phyloP scores from a whole-genome alignment of 2,797 vertebrate species.

The Limnodromus scolopaceus region DNA sequence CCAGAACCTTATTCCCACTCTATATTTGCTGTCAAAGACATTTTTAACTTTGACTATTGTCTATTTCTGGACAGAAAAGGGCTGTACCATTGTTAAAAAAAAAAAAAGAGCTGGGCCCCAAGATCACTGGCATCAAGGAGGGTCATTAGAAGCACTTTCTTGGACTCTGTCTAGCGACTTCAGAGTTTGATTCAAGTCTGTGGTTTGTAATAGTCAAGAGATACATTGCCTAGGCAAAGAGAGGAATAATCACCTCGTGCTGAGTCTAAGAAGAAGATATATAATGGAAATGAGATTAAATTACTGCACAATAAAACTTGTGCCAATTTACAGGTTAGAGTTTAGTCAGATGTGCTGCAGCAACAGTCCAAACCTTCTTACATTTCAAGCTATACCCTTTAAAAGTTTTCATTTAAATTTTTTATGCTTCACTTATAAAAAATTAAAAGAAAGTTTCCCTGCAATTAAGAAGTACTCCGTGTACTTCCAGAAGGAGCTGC shows the following conservation, averaged over 20 bases:
- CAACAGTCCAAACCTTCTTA: neutral
- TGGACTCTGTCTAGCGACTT: neutral
- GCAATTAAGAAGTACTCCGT: neutral
- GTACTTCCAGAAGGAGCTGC: neutral
- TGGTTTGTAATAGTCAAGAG: neutral
- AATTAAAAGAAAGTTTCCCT: conserved; percentile 22
- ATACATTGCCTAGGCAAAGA: neutral
- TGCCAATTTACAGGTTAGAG: neutral
- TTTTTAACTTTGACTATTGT: neutral
- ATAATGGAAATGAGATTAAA: neutral
- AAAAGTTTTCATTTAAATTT: conserved; percentile 51
- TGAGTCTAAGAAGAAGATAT: neutral
- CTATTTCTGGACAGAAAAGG: neutral
- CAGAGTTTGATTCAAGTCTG: neutral
- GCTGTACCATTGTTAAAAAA: neutral
- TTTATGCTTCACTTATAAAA: conserved; percentile 55
- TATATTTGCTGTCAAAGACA: neutral
- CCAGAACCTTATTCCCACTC: neutral
- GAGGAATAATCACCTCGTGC: neutral
- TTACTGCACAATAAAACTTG: neutral
- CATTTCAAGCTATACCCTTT: conserved; percentile 13
- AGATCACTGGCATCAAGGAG: neutral
- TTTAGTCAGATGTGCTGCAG: neutral
- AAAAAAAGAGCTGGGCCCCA: neutral
- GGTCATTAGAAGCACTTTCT: neutral